phyloP scores from a whole-genome alignment of 2,888 invertebrate species.

The Oscheius sp. region DNA sequence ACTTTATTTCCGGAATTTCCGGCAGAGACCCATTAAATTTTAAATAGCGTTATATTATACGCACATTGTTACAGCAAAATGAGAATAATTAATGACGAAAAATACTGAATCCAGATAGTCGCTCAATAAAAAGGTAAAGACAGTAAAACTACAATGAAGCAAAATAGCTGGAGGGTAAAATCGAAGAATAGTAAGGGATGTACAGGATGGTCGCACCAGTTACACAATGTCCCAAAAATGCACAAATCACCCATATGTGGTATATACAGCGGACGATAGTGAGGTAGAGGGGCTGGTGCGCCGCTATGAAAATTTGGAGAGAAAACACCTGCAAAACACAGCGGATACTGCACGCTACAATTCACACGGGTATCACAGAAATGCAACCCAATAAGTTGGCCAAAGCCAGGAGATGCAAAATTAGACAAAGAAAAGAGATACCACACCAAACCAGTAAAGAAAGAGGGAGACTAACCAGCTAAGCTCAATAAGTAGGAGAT shows the following conservation, averaged over 20 bases:
- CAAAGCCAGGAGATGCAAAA: slow-evolving; percentile 17
- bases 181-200: not conserved
- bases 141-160: slow-evolving; percentile 12
- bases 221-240: slow-evolving; percentile 21
- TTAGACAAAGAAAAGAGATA: not conserved
- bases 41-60: too few species aligned
- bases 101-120: slow-evolving; percentile 8
- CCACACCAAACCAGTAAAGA: slow-evolving; percentile 12
- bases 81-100: slow-evolving; percentile 2
- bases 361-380: slow-evolving; percentile 23
- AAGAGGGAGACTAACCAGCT: not conserved
- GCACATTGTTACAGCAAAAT: slow-evolving; percentile 4
- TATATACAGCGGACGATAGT: slow-evolving; percentile 20
- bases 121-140: not conserved
- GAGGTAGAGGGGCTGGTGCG: slow-evolving; percentile 18
- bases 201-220: slow-evolving; percentile 3
- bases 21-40: slow-evolving; percentile 1
- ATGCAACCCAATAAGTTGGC: slow-evolving; percentile 1
- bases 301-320: not conserved
- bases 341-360: not conserved
- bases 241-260: slow-evolving; percentile 22
- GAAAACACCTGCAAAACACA: not conserved
- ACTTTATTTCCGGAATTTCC: slow-evolving; percentile 10
- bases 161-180: not conserved
- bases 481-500: not conserved